Conservation (phyloP, 2,888 invertebrate species). For the Eupithecia inturbata region DNA sequence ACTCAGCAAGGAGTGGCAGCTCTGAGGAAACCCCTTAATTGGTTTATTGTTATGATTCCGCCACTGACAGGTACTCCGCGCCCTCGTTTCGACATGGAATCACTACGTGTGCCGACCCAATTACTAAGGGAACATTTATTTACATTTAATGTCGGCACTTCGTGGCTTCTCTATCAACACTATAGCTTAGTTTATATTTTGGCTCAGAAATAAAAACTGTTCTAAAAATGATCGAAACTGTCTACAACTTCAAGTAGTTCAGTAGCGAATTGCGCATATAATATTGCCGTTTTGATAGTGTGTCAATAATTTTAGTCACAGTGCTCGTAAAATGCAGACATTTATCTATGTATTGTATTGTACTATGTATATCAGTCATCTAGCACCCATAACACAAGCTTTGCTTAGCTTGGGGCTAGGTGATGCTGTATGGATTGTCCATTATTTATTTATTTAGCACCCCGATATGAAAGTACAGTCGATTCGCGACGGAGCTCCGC, state of each 20-base stretch:
- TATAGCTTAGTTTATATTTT: neutral
- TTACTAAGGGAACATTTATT: neutral
- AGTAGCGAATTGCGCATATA: neutral
- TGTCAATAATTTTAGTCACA: neutral
- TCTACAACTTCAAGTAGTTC: neutral
- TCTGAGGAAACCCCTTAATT: neutral
- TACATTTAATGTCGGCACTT: neutral
- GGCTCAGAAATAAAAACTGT: neutral
- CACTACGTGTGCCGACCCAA: neutral
- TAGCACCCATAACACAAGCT: too few species aligned
- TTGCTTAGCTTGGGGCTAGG: too few species aligned
- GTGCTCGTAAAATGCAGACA: neutral
- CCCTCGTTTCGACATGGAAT: constrained; percentile 5
- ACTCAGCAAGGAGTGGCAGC: neutral
- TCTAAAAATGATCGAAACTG: neutral
- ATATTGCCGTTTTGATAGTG: neutral
- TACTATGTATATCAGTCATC: too few species aligned
- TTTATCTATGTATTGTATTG: too few species aligned
- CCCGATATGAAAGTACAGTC: neutral
- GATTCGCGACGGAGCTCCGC: neutral
- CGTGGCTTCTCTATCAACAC: neutral
- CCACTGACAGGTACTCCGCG: neutral
- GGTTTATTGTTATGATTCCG: neutral
- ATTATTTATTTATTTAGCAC: too few species aligned
- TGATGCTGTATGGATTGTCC: too few species aligned